A percentile compares a stretch with the other conserved stretches of the same genome.
Evolutionary conservation across 2,888 invertebrate species (phyloP).

Genomic region (Drosophila fungiperda): DNA sequence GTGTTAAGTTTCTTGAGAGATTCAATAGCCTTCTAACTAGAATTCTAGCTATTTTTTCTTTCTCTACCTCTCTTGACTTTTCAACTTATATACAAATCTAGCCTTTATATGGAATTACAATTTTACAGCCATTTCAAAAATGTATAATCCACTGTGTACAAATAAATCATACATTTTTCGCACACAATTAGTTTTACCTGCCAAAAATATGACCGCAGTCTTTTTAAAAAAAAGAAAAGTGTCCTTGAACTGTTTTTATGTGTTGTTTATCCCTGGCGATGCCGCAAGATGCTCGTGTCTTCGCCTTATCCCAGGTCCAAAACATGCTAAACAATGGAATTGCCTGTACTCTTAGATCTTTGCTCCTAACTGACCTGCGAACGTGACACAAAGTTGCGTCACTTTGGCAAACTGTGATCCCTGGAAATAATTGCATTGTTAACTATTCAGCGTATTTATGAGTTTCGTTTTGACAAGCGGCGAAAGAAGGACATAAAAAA

Average conservation of each 20-base stretch:
- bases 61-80: neutral
- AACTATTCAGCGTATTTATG: constrained; percentile 51
- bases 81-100: constrained; percentile 11
- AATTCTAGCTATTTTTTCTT: neutral
- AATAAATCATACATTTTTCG: constrained; percentile 19
- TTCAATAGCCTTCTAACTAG: neutral
- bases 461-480: constrained; percentile 12
- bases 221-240: constrained; percentile 49
- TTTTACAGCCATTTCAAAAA: constrained; percentile 23
- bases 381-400: constrained; percentile 69
- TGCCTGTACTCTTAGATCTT: neutral
- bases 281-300: constrained; percentile 70
- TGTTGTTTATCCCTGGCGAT: constrained; percentile 53
- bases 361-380: constrained; percentile 44
- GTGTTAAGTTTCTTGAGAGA: neutral
- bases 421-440: constrained; percentile 50
- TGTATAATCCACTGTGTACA: constrained; percentile 2
- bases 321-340: constrained; percentile 56
- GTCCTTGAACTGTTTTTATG: constrained; percentile 78
- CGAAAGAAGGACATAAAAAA: constrained; percentile 43
- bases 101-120: constrained; percentile 23
- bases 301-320: constrained; percentile 11
- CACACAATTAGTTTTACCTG: constrained; percentile 44
- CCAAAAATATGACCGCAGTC: constrained; percentile 60
- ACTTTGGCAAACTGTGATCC: constrained; percentile 57